Evolutionary conservation across 2,888 invertebrate species (phyloP), one percentile per base, ranked within the genome.

Genomic region (Cosmia trapezina): DNA sequence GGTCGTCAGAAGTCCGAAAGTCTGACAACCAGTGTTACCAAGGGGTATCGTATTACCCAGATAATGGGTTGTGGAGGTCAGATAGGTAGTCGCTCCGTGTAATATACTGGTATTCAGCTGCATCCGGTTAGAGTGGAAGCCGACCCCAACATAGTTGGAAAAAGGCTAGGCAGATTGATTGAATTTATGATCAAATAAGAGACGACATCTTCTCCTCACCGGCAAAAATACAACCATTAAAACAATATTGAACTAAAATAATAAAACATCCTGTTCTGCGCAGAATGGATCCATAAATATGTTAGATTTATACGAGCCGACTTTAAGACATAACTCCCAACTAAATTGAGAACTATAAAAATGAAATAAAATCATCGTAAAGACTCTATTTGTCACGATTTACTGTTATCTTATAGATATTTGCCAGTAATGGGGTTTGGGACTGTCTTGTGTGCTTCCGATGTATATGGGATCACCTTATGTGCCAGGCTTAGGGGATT

Each of bases 321-420:
- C 45, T 80, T 76, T 56, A 28, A 71, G 59, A 67, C 66, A 33
- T 80, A 80, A 59, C 66, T 79, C 22, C 11, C n/a, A 33, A 72
- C 65, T 73, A 77, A 77, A 80, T 73, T 73, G 81, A 73, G 81
- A 69, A 81, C 80, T 80, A 80, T 80, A 80, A 80, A 80, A 81
- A 77, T 81, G 80, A 77, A 69, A 81, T 81, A 77, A 77, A 80
- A 81, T 80, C 81, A 72, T 63, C 7, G 68, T 81, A 81, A 80
- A 77, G 80, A 81, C 81, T 69, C 77, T 53, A 77, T 80, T 77
- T 81, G 65, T 73, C 78, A 77, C 59, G 54, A 61, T 77, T 80
- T 81, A 77, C 14, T 73, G 77, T 72, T 81, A 80, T 80, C 81
- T 62, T 54, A 54, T 60, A 81, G 68, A 69, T 80, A 69, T 81